Base-by-base conservation (phyloP, 1,140 invertebrate genomes). In the Dolichoris vasculosae region DNA sequence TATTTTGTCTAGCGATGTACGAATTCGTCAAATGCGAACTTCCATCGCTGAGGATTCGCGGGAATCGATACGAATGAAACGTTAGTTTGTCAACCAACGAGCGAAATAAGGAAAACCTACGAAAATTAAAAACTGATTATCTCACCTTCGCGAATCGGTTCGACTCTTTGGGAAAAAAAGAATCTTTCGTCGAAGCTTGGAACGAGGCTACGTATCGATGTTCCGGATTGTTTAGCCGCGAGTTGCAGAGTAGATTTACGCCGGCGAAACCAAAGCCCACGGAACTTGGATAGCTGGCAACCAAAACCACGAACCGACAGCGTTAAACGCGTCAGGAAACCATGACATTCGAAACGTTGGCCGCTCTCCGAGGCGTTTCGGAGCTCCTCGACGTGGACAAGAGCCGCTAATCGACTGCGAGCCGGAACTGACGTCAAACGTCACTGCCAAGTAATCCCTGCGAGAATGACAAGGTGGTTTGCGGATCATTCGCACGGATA, bases 391-490 rank as follows among this genome's bases (percentile, higher is more conserved):
- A 71, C 38, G 13, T 43, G 30, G 30, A 59, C 32, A 76, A 63
- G 55, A 63, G 55, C 46, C 48, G 64, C 67, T 73, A 82, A 82
- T 82, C 81, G 69, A 83, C 69, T 71, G 23, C 6, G 30, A 63
- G 20, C 26, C 38, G 69, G 59, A 77, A 30, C 51, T 30, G 6
- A 83, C 55, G 51, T 77, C 73, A 64, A 82, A 83, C 82, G 73
- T 77, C 73, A 76, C 51, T 48, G 51, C 38, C 82, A 77, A 76
- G 73, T 64, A 59, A 83, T 83, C 40, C 55, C 26, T 46, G 17
- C n/a, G 73, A 75, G 73, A 76, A 48, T 83, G 73, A 83, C 71
- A 83, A 76, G 82, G 69, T 23, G 81, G 80, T 82, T 82, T 82
- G 67, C 55, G 67, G 35, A 71, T 35, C 30, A 17, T 79, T 64